Evolutionary conservation across 2,113 vertebrate genomes (phyloP).

Genomic region (Halcyon malimbica): DNA sequence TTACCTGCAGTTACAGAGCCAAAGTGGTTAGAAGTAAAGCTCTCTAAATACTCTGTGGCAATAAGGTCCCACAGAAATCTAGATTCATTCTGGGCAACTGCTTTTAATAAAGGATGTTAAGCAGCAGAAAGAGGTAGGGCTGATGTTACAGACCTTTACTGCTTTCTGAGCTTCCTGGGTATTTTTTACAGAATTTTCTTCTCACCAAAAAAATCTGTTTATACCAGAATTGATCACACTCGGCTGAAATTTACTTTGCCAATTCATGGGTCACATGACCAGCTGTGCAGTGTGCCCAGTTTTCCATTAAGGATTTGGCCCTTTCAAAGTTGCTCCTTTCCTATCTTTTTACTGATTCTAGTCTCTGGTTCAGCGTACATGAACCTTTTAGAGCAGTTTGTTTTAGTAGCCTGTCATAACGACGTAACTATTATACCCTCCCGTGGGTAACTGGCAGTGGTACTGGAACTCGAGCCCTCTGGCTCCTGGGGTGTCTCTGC

Average conservation of each 20-base stretch:
- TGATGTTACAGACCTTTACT: neutral
- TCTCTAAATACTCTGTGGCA: neutral
- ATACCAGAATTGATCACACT: neutral
- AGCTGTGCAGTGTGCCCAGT: neutral
- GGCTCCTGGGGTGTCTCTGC: neutral
- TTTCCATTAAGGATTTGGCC: neutral
- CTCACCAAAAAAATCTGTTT: neutral
- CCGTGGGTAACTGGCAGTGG: fast-evolving
- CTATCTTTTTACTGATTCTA: neutral
- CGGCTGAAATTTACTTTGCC: neutral
- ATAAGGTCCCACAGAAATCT: neutral
- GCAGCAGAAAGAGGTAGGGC: neutral
- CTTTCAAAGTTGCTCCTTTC: neutral
- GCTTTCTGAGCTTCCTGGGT: neutral
- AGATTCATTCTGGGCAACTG: neutral
- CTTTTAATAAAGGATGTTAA: neutral
- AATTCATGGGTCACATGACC: neutral
- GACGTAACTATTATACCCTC: neutral
- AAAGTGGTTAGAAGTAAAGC: neutral
- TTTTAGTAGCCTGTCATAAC: neutral
- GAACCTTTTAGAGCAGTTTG: neutral
- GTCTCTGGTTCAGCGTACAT: neutral
- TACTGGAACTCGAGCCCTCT: neutral
- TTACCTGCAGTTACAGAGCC: neutral
- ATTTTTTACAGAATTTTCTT: neutral